Conservation (phyloP, 2,113 vertebrate genomes). For the Dromiciops gliroides region DNA sequence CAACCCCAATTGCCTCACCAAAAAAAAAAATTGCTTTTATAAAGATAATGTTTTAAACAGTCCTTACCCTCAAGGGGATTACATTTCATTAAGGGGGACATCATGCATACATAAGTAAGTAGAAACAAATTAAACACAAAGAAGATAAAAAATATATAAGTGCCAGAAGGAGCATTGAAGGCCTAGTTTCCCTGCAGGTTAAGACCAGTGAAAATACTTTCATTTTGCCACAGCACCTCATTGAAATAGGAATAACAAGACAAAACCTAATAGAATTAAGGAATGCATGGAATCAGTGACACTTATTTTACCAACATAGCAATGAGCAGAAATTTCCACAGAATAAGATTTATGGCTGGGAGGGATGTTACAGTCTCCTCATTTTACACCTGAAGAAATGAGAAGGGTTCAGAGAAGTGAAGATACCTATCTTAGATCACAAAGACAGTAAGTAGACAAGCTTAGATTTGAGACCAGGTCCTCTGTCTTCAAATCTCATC, state of each 20-base stretch:
- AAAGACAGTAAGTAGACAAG: neutral
- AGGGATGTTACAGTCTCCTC: no score
- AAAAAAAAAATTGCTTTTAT: no score
- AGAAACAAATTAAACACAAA: neutral
- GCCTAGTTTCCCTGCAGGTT: neutral
- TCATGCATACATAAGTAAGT: neutral
- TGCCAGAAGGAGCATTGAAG: neutral
- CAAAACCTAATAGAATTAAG: no score
- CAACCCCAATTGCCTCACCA: no score
- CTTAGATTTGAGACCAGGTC: neutral
- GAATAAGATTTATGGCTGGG: no score
- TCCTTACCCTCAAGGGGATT: neutral
- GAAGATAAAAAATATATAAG: neutral
- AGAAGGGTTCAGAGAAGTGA: neutral
- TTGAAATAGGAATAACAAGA: neutral
- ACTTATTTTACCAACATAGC: no score
- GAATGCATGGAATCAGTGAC: no score
- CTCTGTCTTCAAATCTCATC: no score
- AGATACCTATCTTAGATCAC: neutral
- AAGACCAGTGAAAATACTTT: neutral
- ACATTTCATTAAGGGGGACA: no score
- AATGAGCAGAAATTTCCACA: no score
- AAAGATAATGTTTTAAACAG: neutral
- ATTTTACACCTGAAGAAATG: neutral
- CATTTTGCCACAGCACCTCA: neutral